These are phyloP conservation scores for Campoletis sonorensis DNA, from an alignment of 1,140 invertebrate genomes.

Conservation along the genomic window DNA sequence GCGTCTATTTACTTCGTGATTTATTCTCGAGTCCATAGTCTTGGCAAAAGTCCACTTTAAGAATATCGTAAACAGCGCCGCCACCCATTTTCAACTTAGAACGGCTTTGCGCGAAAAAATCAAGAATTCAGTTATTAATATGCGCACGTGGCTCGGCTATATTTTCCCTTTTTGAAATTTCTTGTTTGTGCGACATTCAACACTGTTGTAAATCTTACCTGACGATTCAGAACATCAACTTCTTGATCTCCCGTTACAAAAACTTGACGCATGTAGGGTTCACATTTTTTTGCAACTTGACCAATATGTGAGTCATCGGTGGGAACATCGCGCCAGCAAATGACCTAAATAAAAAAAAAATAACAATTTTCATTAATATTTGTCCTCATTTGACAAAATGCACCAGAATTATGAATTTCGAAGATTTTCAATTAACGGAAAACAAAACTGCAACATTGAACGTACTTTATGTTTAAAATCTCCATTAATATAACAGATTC, in stretches of 20 bases:
- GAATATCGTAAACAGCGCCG: constrained; percentile 9
- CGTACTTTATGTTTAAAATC: no score
- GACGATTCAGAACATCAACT: constrained; percentile 76
- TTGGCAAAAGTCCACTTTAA: constrained; percentile 34
- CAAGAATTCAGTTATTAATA: constrained; percentile 27
- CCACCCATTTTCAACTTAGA: constrained; percentile 20
- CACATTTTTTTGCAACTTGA: constrained; percentile 92
- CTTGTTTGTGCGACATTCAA: neutral
- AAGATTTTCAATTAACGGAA: no score
- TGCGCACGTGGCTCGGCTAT: constrained; percentile 38
- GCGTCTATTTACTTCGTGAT: constrained; percentile 28
- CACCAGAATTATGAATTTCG: no score
- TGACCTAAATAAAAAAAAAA: constrained; percentile 77
- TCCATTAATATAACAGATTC: constrained; percentile 1
- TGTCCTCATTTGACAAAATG: no score
- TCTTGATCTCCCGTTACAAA: constrained; percentile 86
- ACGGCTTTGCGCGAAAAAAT: constrained; percentile 5
- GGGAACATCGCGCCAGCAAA: constrained; percentile 95
- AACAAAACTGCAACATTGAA: no score
- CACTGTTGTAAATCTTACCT: constrained; percentile 57
- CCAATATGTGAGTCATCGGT: constrained; percentile 91
- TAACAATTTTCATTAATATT: neutral
- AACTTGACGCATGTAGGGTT: constrained; percentile 97
- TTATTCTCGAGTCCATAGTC: constrained; percentile 5
- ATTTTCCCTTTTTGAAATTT: neutral